Conservation (phyloP, 2,113 vertebrate genomes). For the Platichthys stellatus region DNA sequence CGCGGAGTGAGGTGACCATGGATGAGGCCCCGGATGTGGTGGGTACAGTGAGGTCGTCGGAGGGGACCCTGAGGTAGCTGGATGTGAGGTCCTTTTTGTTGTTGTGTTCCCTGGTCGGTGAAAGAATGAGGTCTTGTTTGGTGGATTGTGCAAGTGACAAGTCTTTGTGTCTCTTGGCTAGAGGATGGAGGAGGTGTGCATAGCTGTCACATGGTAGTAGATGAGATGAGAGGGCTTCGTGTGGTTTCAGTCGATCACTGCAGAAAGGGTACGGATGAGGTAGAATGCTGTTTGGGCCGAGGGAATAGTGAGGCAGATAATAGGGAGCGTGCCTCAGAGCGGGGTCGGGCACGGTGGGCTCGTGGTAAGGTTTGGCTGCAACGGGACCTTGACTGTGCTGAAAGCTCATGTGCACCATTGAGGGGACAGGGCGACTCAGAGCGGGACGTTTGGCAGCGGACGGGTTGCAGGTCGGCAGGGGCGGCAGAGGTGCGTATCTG, state of each 20-base stretch:
- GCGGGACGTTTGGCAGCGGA: conserved; percentile 50
- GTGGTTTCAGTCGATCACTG: conserved; percentile 58
- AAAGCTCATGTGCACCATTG: conserved; percentile 54
- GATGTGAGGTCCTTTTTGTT: conserved; percentile 55
- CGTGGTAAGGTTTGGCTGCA: conserved; percentile 50
- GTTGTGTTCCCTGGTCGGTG: conserved; percentile 45
- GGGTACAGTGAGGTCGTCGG: conserved; percentile 26
- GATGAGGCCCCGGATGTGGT: conserved; percentile 42
- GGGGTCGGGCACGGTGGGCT: conserved; percentile 36
- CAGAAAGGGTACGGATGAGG: conserved; percentile 67
- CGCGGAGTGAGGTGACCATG: conserved; percentile 33
- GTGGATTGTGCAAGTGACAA: conserved; percentile 83
- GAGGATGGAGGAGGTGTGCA: conserved; percentile 47
- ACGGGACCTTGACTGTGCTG: conserved; percentile 45
- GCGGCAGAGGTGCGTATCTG: conserved; percentile 42
- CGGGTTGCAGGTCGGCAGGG: conserved; percentile 52
- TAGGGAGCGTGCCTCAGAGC: conserved; percentile 52
- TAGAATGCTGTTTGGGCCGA: conserved; percentile 59
- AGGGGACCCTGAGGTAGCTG: conserved; percentile 69
- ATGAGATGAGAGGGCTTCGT: conserved; percentile 45
- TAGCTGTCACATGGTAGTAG: conserved; percentile 60
- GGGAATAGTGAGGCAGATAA: conserved; percentile 63
- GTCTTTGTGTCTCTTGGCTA: conserved; percentile 82
- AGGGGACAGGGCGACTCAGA: conserved; percentile 23
- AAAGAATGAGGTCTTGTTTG: conserved; percentile 60